phyloP scores from a whole-genome alignment of 2,888 invertebrate genomes.

The Tetragonula carbonaria region DNA sequence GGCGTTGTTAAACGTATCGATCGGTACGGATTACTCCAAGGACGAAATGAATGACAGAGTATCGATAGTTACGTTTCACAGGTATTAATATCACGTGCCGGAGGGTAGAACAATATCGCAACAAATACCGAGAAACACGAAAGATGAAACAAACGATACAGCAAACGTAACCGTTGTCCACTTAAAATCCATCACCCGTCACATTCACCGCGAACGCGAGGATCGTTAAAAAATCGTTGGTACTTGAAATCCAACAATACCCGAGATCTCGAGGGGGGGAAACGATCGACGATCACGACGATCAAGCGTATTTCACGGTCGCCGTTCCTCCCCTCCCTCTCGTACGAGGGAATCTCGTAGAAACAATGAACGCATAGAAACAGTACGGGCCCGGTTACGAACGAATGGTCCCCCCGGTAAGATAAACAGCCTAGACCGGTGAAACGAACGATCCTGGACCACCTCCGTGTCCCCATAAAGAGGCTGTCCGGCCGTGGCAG shows the following conservation, averaged over 20 bases:
- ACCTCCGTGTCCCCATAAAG: constrained; percentile 66
- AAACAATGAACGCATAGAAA: constrained; percentile 58
- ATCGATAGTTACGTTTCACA: background rate
- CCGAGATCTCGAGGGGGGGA: background rate
- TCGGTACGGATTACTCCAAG: background rate
- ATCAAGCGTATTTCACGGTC: constrained; percentile 41
- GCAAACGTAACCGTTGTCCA: background rate
- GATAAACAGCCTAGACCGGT: constrained; percentile 52
- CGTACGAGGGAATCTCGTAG: constrained; percentile 11
- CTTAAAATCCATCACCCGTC: constrained; percentile 11
- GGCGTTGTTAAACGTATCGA: background rate
- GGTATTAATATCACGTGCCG: background rate
- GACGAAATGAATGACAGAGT: background rate
- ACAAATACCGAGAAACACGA: background rate
- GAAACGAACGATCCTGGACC: constrained; percentile 66
- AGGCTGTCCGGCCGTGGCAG: constrained; percentile 51
- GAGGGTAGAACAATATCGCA: background rate
- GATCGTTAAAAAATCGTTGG: constrained; percentile 9
- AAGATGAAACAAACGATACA: background rate
- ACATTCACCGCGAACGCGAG: background rate
- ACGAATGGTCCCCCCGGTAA: constrained; percentile 42
- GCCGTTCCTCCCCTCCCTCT: background rate
- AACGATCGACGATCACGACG: constrained; percentile 29
- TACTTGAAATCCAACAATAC: constrained; percentile 11
- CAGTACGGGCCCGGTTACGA: constrained; percentile 36